Base-by-base conservation (phyloP, 2,113 vertebrate species). In the Pomatostomus ruficeps region DNA sequence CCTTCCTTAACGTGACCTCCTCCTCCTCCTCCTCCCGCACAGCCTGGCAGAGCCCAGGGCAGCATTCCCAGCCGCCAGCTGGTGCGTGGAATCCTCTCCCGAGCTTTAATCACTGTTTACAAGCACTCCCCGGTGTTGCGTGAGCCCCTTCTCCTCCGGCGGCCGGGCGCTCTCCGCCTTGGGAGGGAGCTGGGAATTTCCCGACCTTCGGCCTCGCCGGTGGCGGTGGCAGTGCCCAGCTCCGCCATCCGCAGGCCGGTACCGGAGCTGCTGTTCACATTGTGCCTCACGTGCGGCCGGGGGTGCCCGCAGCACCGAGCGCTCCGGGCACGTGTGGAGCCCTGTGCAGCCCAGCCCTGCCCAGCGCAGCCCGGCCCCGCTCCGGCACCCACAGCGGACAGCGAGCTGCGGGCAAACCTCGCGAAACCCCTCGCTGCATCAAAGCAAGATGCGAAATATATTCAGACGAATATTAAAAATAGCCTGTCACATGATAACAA, bases 251-350 rank as follows among this genome's bases (percentile, higher is more conserved):
- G 21, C 55, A 5, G 66, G 94, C 80, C 66, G 95, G 79, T 51
- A 25, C 58, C 1, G 0, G 67, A 40, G 49, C 90, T 66, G 86
- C 94, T 85, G 42, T 93, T 68, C 88, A 88, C 93, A 95, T 93
- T 61, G 63, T 58, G 87, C 85, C 95, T 97, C 79, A 58, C 76
- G 91, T 94, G 91, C 97, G 89, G 90, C 89, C 36, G 20, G 6
- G 77, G 81, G 24, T 73, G 88, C 79, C 88, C 57, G 85, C 85
- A 9, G 88, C 80, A 58, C 96, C 76, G 52, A 95, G 96, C 95
- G 97, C 96, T 81, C 31, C 26, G 18, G 84, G 93, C 98, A 98
- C 96, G 95, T 97, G 98, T 94, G 67, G 65, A 85, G 85, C 97
- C 97, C 96, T 96, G 92, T 97, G 94, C 95, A 23, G 89, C 89